A percentile compares a stretch with the other conserved stretches of the same genome.
These are phyloP conservation scores for Chaunax sp. DNA, from an alignment of 2,797 vertebrate species.

Conservation along the genomic window DNA sequence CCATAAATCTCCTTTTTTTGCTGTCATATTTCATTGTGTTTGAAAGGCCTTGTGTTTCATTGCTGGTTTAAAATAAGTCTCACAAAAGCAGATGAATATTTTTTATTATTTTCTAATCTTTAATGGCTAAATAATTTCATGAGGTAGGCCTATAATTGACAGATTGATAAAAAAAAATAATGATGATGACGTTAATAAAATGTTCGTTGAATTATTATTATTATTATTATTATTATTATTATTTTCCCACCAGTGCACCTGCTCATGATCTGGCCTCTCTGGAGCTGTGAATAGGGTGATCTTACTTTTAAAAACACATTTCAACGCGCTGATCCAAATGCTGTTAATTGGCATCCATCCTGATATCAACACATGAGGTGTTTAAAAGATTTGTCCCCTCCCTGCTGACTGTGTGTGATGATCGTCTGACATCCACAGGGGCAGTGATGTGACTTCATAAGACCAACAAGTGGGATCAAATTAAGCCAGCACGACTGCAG, in stretches of 20 bases:
- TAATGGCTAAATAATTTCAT: not conserved
- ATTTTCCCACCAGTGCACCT: no score
- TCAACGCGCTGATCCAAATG: constrained; percentile 6
- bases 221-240: no score
- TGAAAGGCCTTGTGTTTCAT: not conserved
- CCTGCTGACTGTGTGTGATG: not conserved
- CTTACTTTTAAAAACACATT: constrained; percentile 15
- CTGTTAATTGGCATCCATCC: constrained; percentile 24
- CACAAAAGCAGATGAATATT: not conserved
- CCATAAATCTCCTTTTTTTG: no score
- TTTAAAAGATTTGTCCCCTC: constrained; percentile 10
- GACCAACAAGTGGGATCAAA: constrained; percentile 75
- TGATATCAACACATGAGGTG: constrained; percentile 1
- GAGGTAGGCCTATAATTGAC: no score
- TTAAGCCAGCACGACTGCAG: constrained; percentile 26
- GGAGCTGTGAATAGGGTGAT: constrained; percentile 12
- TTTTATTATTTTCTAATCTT: not conserved
- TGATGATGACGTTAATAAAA: no score
- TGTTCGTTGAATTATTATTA: no score
- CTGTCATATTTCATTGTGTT: no score
- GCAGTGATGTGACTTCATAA: constrained; percentile 19
- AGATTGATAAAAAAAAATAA: no score
- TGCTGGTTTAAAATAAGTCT: not conserved
- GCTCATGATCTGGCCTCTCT: constrained; percentile 12
- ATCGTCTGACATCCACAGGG: constrained; percentile 2